phyloP scores from a whole-genome alignment of 1,140 invertebrate genomes.

The Zaprionus tsacasi region DNA sequence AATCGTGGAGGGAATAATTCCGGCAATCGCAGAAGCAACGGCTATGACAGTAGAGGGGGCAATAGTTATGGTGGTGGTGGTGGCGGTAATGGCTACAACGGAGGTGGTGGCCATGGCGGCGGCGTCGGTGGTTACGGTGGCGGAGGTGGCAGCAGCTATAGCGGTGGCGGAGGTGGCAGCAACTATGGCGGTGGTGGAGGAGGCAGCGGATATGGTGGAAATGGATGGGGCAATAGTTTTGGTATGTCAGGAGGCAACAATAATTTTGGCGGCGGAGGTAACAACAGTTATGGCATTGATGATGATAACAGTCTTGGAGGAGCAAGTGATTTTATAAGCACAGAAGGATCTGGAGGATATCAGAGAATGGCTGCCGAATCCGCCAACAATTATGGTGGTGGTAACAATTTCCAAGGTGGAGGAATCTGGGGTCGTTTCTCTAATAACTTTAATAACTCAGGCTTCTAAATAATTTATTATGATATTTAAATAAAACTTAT shows the following conservation, averaged over 20 bases:
- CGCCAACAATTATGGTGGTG: not conserved
- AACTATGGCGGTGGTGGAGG: not conserved
- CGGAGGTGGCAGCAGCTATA: not conserved
- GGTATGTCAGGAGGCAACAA: not conserved
- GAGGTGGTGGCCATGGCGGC: not conserved
- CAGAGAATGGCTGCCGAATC: not conserved
- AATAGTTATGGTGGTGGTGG: not conserved
- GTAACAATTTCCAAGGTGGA: constrained; percentile 10
- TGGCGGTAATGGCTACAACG: not conserved
- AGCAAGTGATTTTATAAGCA: not conserved
- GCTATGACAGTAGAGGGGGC: not conserved
- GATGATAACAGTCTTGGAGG: not conserved
- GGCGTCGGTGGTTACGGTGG: not conserved
- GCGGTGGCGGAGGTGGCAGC: not conserved
- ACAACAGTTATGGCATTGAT: not conserved
- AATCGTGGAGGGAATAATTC: constrained; percentile 3
- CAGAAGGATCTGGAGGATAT: not conserved
- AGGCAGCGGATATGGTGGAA: not conserved
- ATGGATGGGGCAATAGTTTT: not conserved
- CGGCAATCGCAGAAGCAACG: not conserved
- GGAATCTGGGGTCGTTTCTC: constrained; percentile 29
- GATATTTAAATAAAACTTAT: not conserved
- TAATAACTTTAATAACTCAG: not conserved
- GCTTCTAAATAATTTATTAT: constrained; percentile 16
- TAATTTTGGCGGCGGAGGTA: not conserved